Conservation (phyloP, 2,113 vertebrate genomes). For the Parotia lawesii region DNA sequence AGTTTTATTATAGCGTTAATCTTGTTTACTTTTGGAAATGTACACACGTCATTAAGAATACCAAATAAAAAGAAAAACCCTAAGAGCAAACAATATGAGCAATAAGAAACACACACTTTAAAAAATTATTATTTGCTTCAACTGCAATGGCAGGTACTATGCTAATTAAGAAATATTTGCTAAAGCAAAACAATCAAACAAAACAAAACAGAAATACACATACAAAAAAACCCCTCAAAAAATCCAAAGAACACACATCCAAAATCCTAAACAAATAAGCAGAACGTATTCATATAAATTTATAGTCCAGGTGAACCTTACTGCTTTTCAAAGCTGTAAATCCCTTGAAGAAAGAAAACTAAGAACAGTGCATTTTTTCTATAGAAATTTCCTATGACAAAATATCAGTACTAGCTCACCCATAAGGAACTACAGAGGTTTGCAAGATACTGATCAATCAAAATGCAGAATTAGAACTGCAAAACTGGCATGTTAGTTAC, state of each 20-base stretch:
- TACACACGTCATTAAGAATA: background rate
- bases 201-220: background rate
- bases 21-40: background rate
- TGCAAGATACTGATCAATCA: background rate
- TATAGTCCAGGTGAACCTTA: background rate
- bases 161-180: background rate
- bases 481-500: background rate
- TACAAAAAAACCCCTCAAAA: fast-evolving
- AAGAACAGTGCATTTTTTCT: background rate
- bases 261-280: background rate
- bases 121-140: background rate
- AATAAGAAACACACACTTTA: background rate
- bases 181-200: background rate
- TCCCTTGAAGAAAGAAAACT: background rate
- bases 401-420: background rate
- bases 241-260: background rate
- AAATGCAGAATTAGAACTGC: background rate
- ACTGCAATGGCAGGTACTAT: background rate
- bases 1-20: background rate
- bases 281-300: background rate
- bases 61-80: background rate
- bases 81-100: background rate
- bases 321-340: background rate
- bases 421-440: background rate
- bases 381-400: background rate